Evolutionary conservation across 2,888 invertebrate genomes (phyloP), one percentile per base, ranked within the genome.

Genomic region (Deladenus siricidicola): DNA sequence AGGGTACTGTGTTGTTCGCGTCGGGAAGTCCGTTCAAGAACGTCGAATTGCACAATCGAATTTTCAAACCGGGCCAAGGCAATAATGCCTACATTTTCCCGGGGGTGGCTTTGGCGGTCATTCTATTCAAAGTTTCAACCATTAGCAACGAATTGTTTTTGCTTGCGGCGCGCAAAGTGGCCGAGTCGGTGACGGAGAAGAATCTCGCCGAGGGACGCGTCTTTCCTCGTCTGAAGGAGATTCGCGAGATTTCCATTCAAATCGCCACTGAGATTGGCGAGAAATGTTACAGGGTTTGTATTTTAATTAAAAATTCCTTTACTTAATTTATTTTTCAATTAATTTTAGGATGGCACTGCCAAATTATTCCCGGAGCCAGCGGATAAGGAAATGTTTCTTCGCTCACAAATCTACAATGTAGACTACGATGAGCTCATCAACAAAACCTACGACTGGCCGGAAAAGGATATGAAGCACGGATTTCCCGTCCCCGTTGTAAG

Each of bases 41-140:
- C 2, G 90, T 91, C 2, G 83, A 85, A 17, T 84, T 86, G 73
- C 85, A 86, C 58, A 90, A 89, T 23, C 87, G 88, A 80, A 86
- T 86, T 3, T 91, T 84, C 81, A 84, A 86, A 69, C 89, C 96
- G 0, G 96, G 98, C 0, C 98, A 99, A 80, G 96, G 96, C 62
- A 94, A 93, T 82, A 94, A 94, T 81, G 89, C 93, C 0, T 94
- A 94, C 81, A 92, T 94, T 84, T 93, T 91, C 84, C 96, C 96
- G 0, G 98, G 96, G 4, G 83, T 85, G 8, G 93, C 92, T 10
- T 85, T 99, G 23, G 98, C 93, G 8, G 89, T 91, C 8, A 89
- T 94, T 69, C 86, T 87, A 19, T 89, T 91, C 30, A 89, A 90
- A 58, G 88, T 91, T 4, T 88, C 90, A 79, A 91, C 92, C 78